phyloP scores from a whole-genome alignment of 2,797 vertebrate genomes.

The Girardinus metallicus region DNA sequence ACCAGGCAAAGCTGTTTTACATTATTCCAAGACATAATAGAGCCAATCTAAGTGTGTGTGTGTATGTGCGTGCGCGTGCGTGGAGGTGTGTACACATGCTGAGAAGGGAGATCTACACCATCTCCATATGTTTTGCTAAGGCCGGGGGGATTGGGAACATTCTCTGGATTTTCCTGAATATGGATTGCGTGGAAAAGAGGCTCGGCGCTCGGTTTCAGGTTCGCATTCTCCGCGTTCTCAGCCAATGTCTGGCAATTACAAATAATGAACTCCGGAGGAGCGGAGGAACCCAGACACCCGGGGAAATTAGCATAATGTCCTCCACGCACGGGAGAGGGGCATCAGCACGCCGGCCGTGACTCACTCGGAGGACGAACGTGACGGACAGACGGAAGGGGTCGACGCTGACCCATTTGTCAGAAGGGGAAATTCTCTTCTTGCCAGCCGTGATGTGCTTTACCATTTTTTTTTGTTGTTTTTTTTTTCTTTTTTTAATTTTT shows the following conservation, averaged over 20 bases:
- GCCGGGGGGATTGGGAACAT: constrained; percentile 72
- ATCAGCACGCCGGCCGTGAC: constrained; percentile 37
- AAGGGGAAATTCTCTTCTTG: constrained; percentile 25
- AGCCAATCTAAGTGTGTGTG: constrained; percentile 70
- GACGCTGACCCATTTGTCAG: constrained; percentile 3
- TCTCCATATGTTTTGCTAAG: constrained; percentile 69
- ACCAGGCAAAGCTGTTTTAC: constrained; percentile 76
- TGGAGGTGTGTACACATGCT: constrained; percentile 41
- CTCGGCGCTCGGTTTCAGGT: constrained; percentile 69
- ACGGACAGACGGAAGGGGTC: no score
- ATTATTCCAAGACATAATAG: constrained; percentile 86
- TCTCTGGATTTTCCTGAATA: constrained; percentile 82
- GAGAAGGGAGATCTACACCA: constrained; percentile 55
- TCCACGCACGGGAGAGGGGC: constrained; percentile 58
- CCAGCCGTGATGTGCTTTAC: constrained; percentile 44
- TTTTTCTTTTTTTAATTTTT: constrained; percentile 28
- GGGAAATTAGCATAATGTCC: constrained; percentile 76
- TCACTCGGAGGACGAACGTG: constrained; percentile 28
- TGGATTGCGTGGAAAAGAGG: constrained; percentile 72
- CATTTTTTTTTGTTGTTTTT: constrained; percentile 5
- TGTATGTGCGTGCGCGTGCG: background rate
- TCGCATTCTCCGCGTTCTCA: constrained; percentile 77
- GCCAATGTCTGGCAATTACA: constrained; percentile 79
- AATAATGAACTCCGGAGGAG: constrained; percentile 74
- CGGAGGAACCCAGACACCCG: constrained; percentile 73